Percentiles rank a stretch among this genome's conserved stretches.
Evolutionary conservation across 1,140 invertebrate genomes (phyloP).

Genomic region (Eumeta japonica): DNA sequence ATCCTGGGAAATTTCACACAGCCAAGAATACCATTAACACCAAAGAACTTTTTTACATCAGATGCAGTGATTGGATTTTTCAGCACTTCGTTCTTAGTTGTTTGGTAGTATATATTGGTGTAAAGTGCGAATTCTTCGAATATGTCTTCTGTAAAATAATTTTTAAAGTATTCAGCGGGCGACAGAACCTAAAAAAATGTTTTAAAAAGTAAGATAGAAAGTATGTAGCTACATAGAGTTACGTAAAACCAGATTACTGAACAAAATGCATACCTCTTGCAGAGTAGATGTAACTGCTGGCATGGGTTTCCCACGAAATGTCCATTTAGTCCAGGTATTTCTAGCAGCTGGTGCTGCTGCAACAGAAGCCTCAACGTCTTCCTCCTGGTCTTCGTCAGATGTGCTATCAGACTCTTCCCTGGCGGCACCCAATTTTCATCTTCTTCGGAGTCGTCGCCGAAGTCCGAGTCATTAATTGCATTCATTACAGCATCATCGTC

Average conservation of each 20-base stretch:
- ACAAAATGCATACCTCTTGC: slow-evolving; percentile 7
- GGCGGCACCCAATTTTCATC: slow-evolving; percentile 6
- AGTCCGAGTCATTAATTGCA: slow-evolving; percentile 6
- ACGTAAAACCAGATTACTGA: slow-evolving; percentile 4
- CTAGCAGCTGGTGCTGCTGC: slow-evolving; percentile 1
- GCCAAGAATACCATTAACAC: slow-evolving; percentile 3
- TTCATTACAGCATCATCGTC: slow-evolving; percentile 7
- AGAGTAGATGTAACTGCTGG: slow-evolving; percentile 2
- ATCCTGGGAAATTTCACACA: slow-evolving; percentile 1
- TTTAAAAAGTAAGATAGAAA: slow-evolving; percentile 4
- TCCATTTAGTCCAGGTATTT: slow-evolving; percentile 6
- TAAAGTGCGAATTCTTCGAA: too few relatives aligned
- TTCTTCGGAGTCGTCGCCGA: slow-evolving; percentile 5
- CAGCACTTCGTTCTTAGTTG: too few relatives aligned
- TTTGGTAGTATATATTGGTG: too few relatives aligned
- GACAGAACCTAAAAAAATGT: slow-evolving; percentile 4
- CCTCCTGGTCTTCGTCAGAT: slow-evolving; percentile 6
- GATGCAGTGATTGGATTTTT: neutral
- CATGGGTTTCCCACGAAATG: slow-evolving; percentile 7
- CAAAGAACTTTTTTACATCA: slow-evolving; percentile 7
- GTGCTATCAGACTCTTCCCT: slow-evolving; percentile 2
- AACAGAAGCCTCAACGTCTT: slow-evolving; percentile 4
- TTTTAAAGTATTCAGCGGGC: slow-evolving; percentile 3
- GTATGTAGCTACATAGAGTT: too few relatives aligned
- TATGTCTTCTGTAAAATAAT: too few relatives aligned